A percentile compares a stretch with the other conserved stretches of the same genome.
Conservation (phyloP, 2,113 vertebrate genomes). For the Pedetes capensis region DNA sequence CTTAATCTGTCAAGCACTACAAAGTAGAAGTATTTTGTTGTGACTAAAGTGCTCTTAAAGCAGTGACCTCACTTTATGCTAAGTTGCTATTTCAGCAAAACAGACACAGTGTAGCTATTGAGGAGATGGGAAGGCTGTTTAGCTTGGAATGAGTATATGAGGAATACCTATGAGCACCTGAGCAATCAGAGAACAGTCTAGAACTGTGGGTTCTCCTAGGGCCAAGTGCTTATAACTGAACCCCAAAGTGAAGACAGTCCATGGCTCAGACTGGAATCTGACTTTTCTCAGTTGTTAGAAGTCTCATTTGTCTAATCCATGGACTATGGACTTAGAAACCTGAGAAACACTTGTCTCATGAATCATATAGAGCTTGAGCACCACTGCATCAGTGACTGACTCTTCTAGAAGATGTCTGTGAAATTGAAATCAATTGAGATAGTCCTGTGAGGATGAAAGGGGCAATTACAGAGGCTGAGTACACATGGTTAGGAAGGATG, state of each 20-base stretch:
- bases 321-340: neutral
- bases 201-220: constrained; percentile 89
- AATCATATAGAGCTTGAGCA: constrained; percentile 89
- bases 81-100: constrained; percentile 91
- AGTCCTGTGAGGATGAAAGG: constrained; percentile 91
- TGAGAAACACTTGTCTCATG: neutral
- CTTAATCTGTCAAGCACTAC: constrained; percentile 91
- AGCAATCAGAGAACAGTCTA: constrained; percentile 90
- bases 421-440: constrained; percentile 89
- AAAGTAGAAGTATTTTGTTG: constrained; percentile 91
- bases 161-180: constrained; percentile 88
- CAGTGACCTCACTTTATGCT: constrained; percentile 85
- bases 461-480: constrained; percentile 90
- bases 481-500: constrained; percentile 90
- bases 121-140: constrained; percentile 90
- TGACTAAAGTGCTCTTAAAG: constrained; percentile 90
- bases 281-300: neutral
- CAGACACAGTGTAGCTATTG: constrained; percentile 90
- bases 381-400: constrained; percentile 86
- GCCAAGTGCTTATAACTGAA: constrained; percentile 92
- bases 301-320: neutral
- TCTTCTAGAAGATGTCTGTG: constrained; percentile 89
- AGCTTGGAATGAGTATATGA: constrained; percentile 90
- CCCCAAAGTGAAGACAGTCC: constrained; percentile 90
- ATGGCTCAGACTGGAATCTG: constrained; percentile 88